Percentiles rank a stretch among this genome's conserved stretches.
Conservation (phyloP, 37 sponge, comb jelly and placozoan genomes). For the Aplysina aerophoba region DNA sequence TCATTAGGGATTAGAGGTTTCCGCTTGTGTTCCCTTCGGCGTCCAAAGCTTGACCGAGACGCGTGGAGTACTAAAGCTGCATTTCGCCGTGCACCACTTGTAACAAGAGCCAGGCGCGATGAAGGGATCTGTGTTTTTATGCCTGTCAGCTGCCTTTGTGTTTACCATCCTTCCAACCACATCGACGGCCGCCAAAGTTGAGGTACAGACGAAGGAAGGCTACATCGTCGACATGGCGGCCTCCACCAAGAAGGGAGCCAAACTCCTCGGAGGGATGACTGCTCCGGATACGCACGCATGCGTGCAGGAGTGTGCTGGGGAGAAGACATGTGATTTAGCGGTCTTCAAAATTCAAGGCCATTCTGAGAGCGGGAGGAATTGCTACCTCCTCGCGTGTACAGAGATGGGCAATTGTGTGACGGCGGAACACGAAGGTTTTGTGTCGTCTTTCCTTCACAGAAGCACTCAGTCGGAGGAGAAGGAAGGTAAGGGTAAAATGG, state of each 20-base stretch:
- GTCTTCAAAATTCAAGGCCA: slow-evolving; percentile 52
- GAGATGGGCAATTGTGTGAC: slow-evolving; percentile 34
- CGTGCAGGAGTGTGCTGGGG: slow-evolving; percentile 31
- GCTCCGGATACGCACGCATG: slow-evolving; percentile 19
- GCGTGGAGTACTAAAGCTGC: too few relatives aligned
- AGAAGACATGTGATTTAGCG: slow-evolving; percentile 52
- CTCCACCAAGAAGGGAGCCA: slow-evolving; percentile 50
- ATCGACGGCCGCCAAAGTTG: background rate
- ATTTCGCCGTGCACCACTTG: too few relatives aligned
- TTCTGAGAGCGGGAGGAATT: slow-evolving; percentile 59
- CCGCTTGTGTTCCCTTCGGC: too few relatives aligned
- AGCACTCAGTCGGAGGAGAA: background rate
- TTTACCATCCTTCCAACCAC: too few relatives aligned
- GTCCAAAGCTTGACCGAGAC: too few relatives aligned
- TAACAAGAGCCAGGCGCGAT: too few relatives aligned
- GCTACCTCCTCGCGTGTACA: slow-evolving; percentile 62
- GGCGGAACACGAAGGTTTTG: slow-evolving; percentile 46
- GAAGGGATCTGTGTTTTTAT: too few relatives aligned
- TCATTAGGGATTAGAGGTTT: too few relatives aligned
- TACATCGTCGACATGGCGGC: slow-evolving; percentile 61
- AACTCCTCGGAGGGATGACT: slow-evolving; percentile 40
- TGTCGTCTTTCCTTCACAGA: background rate
- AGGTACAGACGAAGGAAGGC: background rate
- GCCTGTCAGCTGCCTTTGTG: too few relatives aligned
- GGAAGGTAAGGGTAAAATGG: background rate